phyloP scores from a whole-genome alignment of 2,113 vertebrate species.

The Notiomystis cincta region DNA sequence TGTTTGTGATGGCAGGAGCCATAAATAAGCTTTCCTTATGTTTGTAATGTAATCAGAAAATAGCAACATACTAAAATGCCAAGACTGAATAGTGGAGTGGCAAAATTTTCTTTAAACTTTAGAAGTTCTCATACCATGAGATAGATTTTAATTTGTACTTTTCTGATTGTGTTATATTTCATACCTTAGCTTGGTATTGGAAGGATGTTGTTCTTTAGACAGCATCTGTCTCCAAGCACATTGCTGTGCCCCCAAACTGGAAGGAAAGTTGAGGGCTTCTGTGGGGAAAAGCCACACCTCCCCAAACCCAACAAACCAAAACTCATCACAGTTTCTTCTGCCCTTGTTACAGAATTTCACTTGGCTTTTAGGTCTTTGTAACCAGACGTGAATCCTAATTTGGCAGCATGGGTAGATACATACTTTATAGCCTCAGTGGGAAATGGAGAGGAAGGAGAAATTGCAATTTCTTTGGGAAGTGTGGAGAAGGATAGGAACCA shows the following conservation, averaged over 20 bases:
- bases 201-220: not conserved
- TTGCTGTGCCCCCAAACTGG: not conserved
- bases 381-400: not conserved
- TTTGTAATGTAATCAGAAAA: not conserved
- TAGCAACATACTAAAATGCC: not conserved
- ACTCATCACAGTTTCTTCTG: not conserved
- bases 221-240: not conserved
- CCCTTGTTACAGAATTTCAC: not conserved
- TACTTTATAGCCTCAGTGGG: not conserved
- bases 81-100: not conserved
- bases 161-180: accelerated
- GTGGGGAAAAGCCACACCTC: accelerated
- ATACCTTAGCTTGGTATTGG: not conserved
- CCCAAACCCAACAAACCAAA: not conserved
- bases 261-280: not conserved
- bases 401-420: not conserved
- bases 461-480: not conserved
- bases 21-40: not conserved
- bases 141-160: not conserved
- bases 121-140: not conserved
- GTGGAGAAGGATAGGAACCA: not conserved
- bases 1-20: not conserved
- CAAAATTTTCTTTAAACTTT: not conserved
- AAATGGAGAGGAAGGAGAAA: not conserved
- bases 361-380: not conserved